phyloP scores from a whole-genome alignment of 2,797 vertebrate genomes.

The Malacoctenus gilli region DNA sequence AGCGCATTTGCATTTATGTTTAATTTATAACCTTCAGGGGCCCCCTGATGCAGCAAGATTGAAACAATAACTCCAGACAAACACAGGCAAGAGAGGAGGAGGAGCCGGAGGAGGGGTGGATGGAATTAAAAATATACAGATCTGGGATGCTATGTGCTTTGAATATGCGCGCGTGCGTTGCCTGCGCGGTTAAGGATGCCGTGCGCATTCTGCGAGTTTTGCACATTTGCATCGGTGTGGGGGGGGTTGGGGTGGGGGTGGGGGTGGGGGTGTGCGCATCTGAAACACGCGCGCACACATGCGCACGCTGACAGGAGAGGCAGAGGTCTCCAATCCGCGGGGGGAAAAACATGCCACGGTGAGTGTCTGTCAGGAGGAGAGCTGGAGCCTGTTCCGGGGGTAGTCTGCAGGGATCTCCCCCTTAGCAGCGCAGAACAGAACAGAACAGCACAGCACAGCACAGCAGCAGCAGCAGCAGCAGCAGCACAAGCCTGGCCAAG shows the following conservation, averaged over 20 bases:
- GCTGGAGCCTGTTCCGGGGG: constrained; percentile 71
- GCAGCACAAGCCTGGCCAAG: constrained; percentile 79
- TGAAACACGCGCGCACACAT: constrained; percentile 22
- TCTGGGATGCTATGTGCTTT: constrained; percentile 69
- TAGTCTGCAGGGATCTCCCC: constrained; percentile 80
- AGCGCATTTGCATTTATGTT: constrained; percentile 87
- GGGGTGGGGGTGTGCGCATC: too few relatives aligned
- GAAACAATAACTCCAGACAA: constrained; percentile 84
- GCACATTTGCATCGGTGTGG: constrained; percentile 61
- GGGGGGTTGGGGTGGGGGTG: too few relatives aligned
- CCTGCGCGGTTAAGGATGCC: constrained; percentile 21
- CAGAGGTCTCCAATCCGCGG: constrained; percentile 74
- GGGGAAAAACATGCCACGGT: constrained; percentile 78
- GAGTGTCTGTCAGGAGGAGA: constrained; percentile 81
- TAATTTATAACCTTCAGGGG: constrained; percentile 88
- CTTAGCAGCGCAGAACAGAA: constrained; percentile 67
- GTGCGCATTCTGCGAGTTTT: constrained; percentile 40
- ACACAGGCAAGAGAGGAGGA: constrained; percentile 75
- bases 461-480: constrained; percentile 54
- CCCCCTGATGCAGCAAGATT: constrained; percentile 85
- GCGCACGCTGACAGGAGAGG: constrained; percentile 46
- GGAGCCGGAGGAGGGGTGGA: constrained; percentile 72
- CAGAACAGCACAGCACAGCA: constrained; percentile 54
- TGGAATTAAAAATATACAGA: constrained; percentile 79
- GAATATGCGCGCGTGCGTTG: constrained; percentile 48